These are phyloP conservation scores for Linyphia triangularis DNA, from an alignment of 2,888 invertebrate species.

Conservation along the genomic window DNA sequence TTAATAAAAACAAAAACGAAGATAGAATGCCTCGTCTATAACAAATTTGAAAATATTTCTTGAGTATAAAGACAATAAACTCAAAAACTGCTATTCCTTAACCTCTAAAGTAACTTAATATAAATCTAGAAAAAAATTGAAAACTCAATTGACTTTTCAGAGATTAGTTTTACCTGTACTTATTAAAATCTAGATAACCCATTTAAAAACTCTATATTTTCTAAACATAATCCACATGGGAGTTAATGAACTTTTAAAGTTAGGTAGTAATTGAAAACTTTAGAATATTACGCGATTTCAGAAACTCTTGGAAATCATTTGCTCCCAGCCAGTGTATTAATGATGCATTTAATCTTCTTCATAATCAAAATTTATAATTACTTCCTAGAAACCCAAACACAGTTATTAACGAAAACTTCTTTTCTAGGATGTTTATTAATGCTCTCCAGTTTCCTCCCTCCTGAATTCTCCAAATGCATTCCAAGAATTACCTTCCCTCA, in stretches of 20 bases:
- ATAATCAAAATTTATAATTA: conserved; percentile 57
- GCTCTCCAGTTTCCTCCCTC: conserved; percentile 1
- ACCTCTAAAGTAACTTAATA: too few species aligned
- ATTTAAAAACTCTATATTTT: not conserved
- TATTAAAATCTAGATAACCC: not conserved
- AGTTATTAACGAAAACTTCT: conserved; percentile 30
- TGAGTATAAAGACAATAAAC: too few species aligned
- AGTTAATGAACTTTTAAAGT: not conserved
- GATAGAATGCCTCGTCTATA: too few species aligned
- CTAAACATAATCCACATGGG: not conserved
- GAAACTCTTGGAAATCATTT: conserved; percentile 31
- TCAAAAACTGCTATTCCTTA: too few species aligned
- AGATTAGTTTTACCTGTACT: too few species aligned
- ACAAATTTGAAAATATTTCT: too few species aligned
- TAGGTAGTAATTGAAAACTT: conserved; percentile 24
- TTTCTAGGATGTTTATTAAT: conserved; percentile 35
- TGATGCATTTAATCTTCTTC: conserved; percentile 42
- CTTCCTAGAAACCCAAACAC: conserved; percentile 29
- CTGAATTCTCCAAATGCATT: conserved; percentile 7
- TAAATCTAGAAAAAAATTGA: too few species aligned
- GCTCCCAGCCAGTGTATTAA: conserved; percentile 1
- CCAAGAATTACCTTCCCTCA: not conserved
- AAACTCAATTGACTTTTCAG: too few species aligned
- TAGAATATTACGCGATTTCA: not conserved
- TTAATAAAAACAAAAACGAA: too few species aligned